phyloP scores from a whole-genome alignment of 2,888 invertebrate species.

The Drosophila dives region DNA sequence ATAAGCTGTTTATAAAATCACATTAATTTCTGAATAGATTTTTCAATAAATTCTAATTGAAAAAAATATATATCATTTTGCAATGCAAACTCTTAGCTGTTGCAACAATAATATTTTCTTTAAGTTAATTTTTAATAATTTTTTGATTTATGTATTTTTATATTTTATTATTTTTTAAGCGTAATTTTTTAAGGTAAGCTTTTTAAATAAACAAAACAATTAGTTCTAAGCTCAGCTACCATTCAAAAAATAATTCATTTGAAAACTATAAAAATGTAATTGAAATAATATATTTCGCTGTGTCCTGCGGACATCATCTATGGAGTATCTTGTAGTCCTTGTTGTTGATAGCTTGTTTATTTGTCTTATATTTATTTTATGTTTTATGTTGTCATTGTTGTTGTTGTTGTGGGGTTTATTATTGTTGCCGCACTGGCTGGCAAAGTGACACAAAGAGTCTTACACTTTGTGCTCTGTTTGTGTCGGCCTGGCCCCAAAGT shows the following conservation, averaged over 20 bases:
- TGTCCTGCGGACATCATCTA: not conserved
- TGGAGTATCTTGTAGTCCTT: slow-evolving; percentile 26
- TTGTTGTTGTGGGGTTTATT: slow-evolving; percentile 16
- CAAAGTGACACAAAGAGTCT: slow-evolving; percentile 69
- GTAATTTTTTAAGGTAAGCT: not conserved
- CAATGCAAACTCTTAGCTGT: not conserved
- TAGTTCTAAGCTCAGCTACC: not conserved
- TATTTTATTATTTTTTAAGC: not conserved
- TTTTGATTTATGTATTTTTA: not conserved
- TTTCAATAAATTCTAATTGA: not conserved
- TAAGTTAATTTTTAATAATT: not conserved
- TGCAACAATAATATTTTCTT: not conserved
- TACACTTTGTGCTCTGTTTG: slow-evolving; percentile 61
- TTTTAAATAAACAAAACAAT: not conserved
- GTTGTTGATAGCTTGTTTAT: slow-evolving; percentile 37
- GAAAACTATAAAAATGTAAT: not conserved
- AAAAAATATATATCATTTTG: not conserved
- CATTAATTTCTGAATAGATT: not conserved
- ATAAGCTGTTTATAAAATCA: not conserved
- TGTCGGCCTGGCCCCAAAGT: slow-evolving; percentile 55
- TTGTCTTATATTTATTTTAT: slow-evolving; percentile 14
- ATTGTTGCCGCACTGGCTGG: slow-evolving; percentile 41
- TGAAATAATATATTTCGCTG: slow-evolving; percentile 6
- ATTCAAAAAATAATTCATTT: not conserved
- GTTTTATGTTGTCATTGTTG: not conserved